Percentiles rank a stretch among this genome's conserved stretches.
phyloP scores from a whole-genome alignment of 1,140 invertebrate genomes.

The Aethina tumida region DNA sequence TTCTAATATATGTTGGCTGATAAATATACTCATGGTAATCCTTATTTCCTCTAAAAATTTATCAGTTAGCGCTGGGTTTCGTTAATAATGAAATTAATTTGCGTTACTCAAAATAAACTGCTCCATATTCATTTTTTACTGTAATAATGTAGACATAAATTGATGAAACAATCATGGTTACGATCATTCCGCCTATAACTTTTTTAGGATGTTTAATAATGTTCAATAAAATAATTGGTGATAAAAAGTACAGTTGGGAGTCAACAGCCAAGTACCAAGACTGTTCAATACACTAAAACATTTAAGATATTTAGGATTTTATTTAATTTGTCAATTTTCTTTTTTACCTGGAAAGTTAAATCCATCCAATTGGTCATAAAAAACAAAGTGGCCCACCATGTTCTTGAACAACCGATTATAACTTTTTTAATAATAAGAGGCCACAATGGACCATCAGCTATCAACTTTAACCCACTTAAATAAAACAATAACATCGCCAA shows the following conservation, averaged over 20 bases:
- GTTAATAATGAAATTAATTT: not conserved
- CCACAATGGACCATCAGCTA: too few relatives aligned
- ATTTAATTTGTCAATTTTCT: too few relatives aligned
- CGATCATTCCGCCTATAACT: conserved; percentile 1
- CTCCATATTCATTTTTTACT: conserved; percentile 2
- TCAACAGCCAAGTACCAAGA: conserved; percentile 9
- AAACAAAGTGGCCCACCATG: too few relatives aligned
- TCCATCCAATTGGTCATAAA: too few relatives aligned
- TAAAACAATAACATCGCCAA: too few relatives aligned
- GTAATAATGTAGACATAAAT: conserved; percentile 6
- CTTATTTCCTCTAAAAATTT: conserved; percentile 2
- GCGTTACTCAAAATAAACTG: conserved; percentile 7
- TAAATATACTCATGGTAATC: conserved; percentile 6
- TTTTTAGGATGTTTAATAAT: conserved; percentile 3
- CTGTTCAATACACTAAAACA: conserved; percentile 9
- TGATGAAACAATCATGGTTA: conserved; percentile 1
- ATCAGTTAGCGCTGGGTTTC: not conserved
- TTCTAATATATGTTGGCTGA: not conserved
- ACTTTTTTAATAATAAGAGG: too few relatives aligned
- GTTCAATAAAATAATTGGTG: conserved; percentile 6
- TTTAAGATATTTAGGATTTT: too few relatives aligned
- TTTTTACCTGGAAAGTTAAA: too few relatives aligned
- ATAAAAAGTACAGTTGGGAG: conserved; percentile 6
- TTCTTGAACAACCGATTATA: too few relatives aligned
- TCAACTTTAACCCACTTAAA: too few relatives aligned